phyloP scores from a whole-genome alignment of 2,113 vertebrate genomes.

The Podarcis raffonei region DNA sequence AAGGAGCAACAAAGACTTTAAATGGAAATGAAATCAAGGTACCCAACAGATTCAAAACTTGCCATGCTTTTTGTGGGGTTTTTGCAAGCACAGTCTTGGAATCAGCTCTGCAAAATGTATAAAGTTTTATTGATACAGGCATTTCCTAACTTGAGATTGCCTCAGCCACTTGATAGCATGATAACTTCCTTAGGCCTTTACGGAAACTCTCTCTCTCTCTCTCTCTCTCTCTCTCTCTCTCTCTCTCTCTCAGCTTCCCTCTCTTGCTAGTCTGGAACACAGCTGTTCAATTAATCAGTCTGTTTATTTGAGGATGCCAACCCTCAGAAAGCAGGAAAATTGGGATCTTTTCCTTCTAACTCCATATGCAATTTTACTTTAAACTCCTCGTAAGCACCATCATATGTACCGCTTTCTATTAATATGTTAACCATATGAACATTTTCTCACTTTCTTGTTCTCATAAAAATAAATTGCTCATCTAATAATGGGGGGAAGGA shows the following conservation, averaged over 20 bases:
- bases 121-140: background rate
- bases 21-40: background rate
- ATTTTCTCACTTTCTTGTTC: background rate
- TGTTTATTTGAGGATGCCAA: background rate
- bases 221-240: background rate
- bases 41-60: background rate
- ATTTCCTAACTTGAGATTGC: constrained; percentile 3
- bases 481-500: background rate
- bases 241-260: too few relatives aligned
- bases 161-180: background rate
- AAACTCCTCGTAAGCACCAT: background rate
- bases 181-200: background rate
- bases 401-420: background rate
- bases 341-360: background rate
- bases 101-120: background rate
- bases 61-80: background rate
- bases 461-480: background rate
- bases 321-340: background rate
- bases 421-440: background rate
- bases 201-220: background rate
- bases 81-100: background rate
- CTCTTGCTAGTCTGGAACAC: background rate
- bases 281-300: background rate
- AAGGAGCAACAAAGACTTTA: background rate
- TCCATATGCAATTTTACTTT: background rate